A percentile compares a stretch with the other conserved stretches of the same genome.
phyloP scores from a whole-genome alignment of 92 coral and sea anemone genomes.

The Siderastrea siderea region DNA sequence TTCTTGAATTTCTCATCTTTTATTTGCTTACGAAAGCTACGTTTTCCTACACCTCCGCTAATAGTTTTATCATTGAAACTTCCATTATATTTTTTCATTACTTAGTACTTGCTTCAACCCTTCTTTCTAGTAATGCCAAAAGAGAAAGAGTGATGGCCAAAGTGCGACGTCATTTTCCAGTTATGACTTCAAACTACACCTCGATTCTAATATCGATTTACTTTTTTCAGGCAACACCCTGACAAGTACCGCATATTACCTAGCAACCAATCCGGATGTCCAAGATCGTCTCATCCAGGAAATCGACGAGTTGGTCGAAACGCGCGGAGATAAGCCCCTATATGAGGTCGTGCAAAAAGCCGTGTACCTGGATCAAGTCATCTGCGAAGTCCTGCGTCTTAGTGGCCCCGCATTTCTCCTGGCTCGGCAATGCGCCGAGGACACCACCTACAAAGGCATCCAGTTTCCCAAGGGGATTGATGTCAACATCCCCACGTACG shows the following conservation, averaged over 20 bases:
- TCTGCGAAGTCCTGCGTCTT: slow-evolving; percentile 74
- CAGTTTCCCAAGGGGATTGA: slow-evolving; percentile 69
- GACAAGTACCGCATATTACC: slow-evolving; percentile 62
- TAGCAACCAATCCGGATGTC: slow-evolving; percentile 70
- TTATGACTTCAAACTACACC: neutral
- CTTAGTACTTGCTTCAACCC: too few species aligned
- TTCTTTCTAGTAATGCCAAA: too few species aligned
- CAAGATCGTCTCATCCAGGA: slow-evolving; percentile 74
- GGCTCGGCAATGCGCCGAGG: slow-evolving; percentile 61
- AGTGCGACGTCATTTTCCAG: neutral
- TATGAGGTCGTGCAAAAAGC: slow-evolving; percentile 60
- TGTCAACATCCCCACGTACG: slow-evolving; percentile 59
- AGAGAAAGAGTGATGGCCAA: too few species aligned
- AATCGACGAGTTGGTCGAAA: slow-evolving; percentile 43
- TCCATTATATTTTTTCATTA: too few species aligned
- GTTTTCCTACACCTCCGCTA: too few species aligned
- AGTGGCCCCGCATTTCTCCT: slow-evolving; percentile 60
- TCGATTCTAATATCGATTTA: neutral
- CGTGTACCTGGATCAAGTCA: slow-evolving; percentile 73
- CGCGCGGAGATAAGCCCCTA: slow-evolving; percentile 44
- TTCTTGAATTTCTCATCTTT: too few species aligned
- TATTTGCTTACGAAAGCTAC: too few species aligned
- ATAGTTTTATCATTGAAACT: too few species aligned
- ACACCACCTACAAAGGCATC: slow-evolving; percentile 59
- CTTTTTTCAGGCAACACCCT: slow-evolving; percentile 36